Percentiles rank a stretch among this genome's conserved stretches.
Conservation (phyloP, 2,113 vertebrate genomes). For the Odocoileus virginianus region DNA sequence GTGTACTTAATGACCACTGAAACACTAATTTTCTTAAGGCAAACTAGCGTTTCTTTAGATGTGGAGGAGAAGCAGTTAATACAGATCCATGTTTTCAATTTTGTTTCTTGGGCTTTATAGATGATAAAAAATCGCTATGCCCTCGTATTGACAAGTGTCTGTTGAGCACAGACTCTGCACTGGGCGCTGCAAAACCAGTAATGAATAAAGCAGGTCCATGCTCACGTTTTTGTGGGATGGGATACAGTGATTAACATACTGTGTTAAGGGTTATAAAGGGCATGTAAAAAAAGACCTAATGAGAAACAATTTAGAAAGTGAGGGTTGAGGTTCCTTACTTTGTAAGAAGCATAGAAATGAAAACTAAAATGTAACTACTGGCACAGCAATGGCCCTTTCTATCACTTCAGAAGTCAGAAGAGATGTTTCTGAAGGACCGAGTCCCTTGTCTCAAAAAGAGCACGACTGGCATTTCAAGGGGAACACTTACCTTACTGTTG, state of each 20-base stretch:
- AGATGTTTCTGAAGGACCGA: not conserved
- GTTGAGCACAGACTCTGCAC: not conserved
- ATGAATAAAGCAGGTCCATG: not conserved
- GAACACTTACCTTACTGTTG: not conserved
- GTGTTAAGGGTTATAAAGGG: not conserved
- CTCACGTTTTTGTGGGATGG: not conserved
- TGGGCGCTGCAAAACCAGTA: not conserved
- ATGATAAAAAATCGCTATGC: not conserved
- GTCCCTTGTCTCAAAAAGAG: not conserved
- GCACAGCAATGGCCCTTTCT: not conserved
- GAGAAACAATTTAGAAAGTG: not conserved
- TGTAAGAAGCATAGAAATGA: not conserved
- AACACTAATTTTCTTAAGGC: conserved; percentile 10
- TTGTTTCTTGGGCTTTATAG: not conserved
- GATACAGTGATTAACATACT: not conserved
- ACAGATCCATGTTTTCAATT: not conserved
- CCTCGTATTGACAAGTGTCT: not conserved
- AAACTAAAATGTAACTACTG: not conserved
- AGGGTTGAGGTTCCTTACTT: not conserved
- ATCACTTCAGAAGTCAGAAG: not conserved
- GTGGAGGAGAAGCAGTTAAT: not conserved
- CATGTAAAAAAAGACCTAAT: not conserved
- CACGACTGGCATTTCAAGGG: not conserved
- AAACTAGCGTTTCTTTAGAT: conserved; percentile 45
- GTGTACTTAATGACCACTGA: conserved; percentile 66